Evolutionary conservation across 2,113 vertebrate species (phyloP).

Genomic region (Ciconia boyciana): DNA sequence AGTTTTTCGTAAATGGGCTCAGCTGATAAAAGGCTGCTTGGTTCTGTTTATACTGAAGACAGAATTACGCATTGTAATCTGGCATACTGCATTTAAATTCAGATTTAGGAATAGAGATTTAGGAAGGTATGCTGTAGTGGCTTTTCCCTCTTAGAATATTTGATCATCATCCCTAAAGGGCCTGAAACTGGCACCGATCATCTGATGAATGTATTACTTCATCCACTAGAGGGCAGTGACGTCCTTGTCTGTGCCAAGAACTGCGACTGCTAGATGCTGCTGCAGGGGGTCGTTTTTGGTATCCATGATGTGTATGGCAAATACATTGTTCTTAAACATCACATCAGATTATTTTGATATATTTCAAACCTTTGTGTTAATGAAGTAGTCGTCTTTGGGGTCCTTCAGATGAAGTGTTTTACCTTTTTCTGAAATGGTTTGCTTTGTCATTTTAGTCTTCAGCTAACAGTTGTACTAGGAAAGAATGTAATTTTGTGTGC

Average conservation of each 20-base stretch:
- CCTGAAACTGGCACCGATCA: not conserved
- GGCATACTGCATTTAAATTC: not conserved
- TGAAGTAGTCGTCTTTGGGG: not conserved
- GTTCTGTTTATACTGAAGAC: not conserved
- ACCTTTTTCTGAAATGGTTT: not conserved
- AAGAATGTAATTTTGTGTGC: not conserved
- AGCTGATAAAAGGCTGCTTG: too few relatives aligned
- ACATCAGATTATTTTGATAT: accelerated
- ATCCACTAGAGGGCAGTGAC: not conserved
- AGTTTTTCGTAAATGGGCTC: too few relatives aligned
- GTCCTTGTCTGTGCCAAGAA: not conserved
- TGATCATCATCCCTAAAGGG: accelerated
- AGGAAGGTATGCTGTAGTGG: accelerated
- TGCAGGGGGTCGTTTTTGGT: not conserved
- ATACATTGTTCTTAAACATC: accelerated
- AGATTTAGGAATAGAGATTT: not conserved
- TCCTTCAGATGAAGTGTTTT: not conserved
- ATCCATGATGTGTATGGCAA: not conserved
- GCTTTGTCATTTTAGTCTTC: not conserved
- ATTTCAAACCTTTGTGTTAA: not conserved
- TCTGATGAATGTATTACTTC: not conserved
- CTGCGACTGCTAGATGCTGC: not conserved
- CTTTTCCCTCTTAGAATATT: not conserved
- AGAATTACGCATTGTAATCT: accelerated
- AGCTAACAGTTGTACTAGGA: not conserved